Evolutionary conservation across 2,797 vertebrate species (phyloP).

Genomic region (Cephalopachus bancanus): DNA sequence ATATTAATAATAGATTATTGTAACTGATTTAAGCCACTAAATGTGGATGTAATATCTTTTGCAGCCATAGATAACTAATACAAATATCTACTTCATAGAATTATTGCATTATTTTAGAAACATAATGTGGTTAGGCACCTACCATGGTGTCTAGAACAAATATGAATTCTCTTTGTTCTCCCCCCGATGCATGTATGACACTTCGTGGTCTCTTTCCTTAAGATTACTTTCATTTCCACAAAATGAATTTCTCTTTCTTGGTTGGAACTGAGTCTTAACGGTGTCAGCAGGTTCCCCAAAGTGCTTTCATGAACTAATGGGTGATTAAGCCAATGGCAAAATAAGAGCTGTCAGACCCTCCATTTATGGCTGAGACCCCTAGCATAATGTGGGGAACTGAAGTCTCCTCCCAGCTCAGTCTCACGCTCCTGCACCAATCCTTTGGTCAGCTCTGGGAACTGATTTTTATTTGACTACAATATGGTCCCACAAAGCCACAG

Average conservation of each 20-base stretch:
- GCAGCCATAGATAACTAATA: too few relatives aligned
- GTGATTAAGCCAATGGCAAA: not conserved
- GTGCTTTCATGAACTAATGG: not conserved
- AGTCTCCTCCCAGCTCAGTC: not conserved
- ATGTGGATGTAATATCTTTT: not conserved
- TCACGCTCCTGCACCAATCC: too few relatives aligned
- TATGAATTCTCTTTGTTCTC: not conserved
- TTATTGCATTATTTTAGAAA: not conserved
- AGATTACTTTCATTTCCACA: not conserved
- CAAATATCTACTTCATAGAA: not conserved
- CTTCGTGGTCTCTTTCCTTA: not conserved
- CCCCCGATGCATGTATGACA: too few relatives aligned
- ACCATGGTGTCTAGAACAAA: not conserved
- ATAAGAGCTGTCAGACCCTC: not conserved
- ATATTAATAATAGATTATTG: not conserved
- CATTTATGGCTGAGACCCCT: not conserved
- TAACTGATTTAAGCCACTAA: not conserved
- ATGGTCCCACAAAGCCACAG: not conserved
- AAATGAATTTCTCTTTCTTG: not conserved
- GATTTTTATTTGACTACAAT: not conserved
- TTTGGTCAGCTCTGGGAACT: not conserved
- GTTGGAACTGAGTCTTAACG: not conserved
- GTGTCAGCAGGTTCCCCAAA: not conserved
- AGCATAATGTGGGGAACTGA: not conserved
- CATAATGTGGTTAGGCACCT: not conserved